Conservation (phyloP, 1,140 invertebrate species). For the Aphis gossypii region DNA sequence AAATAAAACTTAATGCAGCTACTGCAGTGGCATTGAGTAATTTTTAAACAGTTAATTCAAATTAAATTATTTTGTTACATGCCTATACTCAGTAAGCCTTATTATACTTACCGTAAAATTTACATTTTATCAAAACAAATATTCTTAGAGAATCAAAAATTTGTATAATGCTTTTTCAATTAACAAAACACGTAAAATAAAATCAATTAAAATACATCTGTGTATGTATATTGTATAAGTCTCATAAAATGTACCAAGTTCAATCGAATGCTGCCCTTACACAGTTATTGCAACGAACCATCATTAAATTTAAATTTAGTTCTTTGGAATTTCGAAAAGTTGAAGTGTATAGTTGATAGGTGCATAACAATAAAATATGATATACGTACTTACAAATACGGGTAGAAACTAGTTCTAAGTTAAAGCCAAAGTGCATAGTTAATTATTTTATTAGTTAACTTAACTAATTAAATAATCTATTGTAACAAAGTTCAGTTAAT, state of each 20-base stretch:
- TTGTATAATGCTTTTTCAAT: not conserved
- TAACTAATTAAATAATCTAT: not conserved
- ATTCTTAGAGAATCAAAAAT: not conserved
- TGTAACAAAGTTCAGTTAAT: not conserved
- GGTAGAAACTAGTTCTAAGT: not conserved
- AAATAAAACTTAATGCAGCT: not conserved
- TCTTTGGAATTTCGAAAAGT: not conserved
- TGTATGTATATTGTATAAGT: not conserved
- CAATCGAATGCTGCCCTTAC: not conserved
- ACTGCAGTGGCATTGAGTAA: not conserved
- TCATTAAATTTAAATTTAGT: not conserved
- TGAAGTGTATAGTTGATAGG: not conserved
- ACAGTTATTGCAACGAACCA: not conserved
- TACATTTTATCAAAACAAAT: not conserved
- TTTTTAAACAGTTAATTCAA: not conserved
- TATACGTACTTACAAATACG: not conserved
- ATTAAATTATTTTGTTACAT: not conserved
- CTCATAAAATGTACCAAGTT: too few relatives aligned
- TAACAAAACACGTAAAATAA: not conserved
- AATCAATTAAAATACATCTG: not conserved
- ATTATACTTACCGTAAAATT: not conserved
- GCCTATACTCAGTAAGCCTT: not conserved
- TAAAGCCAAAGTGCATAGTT: not conserved
- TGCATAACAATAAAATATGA: not conserved
- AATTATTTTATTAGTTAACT: not conserved